Percentiles rank a stretch among this genome's conserved stretches.
phyloP scores from a whole-genome alignment of 2,888 invertebrate species.

The Schrankia costaestrigalis region DNA sequence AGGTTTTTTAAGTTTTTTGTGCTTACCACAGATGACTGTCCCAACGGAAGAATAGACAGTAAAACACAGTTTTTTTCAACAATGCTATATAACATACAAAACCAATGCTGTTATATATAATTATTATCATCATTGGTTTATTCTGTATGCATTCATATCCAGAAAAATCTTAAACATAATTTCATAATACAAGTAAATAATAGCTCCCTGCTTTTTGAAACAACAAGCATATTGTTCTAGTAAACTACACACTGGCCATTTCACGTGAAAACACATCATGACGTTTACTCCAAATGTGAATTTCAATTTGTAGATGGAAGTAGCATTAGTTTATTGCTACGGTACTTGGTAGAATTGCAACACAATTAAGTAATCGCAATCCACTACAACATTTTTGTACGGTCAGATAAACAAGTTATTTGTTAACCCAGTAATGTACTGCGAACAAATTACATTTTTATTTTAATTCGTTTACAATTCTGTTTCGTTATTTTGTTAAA shows the following conservation, averaged over 20 bases:
- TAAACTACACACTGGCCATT: slow-evolving; percentile 7
- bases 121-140: background rate
- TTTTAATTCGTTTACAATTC: background rate
- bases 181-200: no score
- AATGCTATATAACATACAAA: no score
- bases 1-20: no score
- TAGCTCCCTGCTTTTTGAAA: no score
- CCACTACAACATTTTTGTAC: slow-evolving; percentile 17
- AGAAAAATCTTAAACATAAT: no score
- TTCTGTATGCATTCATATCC: no score
- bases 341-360: slow-evolving; percentile 30
- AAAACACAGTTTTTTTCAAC: no score
- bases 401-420: slow-evolving; percentile 18
- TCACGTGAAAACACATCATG: slow-evolving; percentile 23
- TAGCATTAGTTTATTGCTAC: slow-evolving; percentile 43
- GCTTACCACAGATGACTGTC: no score
- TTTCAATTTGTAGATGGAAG: slow-evolving; percentile 40
- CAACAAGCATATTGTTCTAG: slow-evolving; percentile 8
- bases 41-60: no score
- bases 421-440: slow-evolving; percentile 12
- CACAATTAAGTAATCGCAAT: slow-evolving; percentile 32
- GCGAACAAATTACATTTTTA: slow-evolving; percentile 6
- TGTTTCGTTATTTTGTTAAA: no score
- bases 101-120: background rate
- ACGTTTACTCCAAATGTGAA: slow-evolving; percentile 35